Base-by-base conservation (phyloP, 2,113 vertebrate genomes). In the Etia nguti region DNA sequence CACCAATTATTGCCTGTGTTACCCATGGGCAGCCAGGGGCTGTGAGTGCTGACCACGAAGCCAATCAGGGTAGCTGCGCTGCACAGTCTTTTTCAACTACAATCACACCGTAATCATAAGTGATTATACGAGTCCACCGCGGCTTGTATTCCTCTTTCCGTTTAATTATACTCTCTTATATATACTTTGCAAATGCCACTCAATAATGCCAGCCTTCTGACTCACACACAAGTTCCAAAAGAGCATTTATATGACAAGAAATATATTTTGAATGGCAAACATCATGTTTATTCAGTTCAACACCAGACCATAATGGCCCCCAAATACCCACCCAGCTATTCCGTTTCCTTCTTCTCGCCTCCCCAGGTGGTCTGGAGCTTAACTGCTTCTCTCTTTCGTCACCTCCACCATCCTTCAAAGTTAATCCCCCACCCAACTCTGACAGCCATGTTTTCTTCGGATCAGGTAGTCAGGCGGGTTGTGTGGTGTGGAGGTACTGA, bases 1-100 rank as follows among this genome's bases (percentile, higher is more conserved):
- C 89, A 85, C 80, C 83, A 92, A 93, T 94, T 92, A 94, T 88
- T 86, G 65, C 12, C 81, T 5, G 48, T 62, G 89, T 85, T 89
- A 86, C 88, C 83, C 90, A 85, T 10, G 85, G 4, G 86, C 84
- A 77, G 81, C 4, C 12, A 34, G 83, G 79, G 82, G 24, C 89
- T 81, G n/a, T 57, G 84, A 81, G 68, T 48, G 48, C 46, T 29
- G 86, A 91, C 81, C 83, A 52, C 46, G 2, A 79, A 86, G 2
- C 85, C 80, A 82, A 82, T 84, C 85, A 89, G 38, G n/a, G 43
- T 10, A 12, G 20, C 16, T 8, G 13, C 56, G 36, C 60, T 9
- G 20, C 77, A 22, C 52, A 4, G 16, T 36, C 24, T 77, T 18
- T 59, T 43, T 54, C 75, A 82, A 10, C 80, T 73, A 41, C 84